phyloP scores from a whole-genome alignment of 1,140 invertebrate genomes.

The Brachionus calyciflorus region DNA sequence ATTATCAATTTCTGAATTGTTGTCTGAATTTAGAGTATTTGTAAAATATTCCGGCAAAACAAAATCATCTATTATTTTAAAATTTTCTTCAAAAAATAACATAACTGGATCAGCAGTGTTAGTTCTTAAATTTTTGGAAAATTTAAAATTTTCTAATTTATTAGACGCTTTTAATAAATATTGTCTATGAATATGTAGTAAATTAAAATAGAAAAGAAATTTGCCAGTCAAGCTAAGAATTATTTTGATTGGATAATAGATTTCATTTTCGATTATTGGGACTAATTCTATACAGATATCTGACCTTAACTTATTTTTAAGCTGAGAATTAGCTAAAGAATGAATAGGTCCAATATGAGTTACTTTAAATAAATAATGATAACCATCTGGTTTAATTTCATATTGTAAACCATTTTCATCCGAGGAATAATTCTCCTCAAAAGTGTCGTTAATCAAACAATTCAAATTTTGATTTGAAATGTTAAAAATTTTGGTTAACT shows the following conservation, averaged over 20 bases:
- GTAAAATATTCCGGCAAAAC: neutral
- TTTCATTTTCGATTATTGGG: neutral
- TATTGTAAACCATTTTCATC: neutral
- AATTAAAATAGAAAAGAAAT: conserved; percentile 2
- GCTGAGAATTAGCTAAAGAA: conserved; percentile 27
- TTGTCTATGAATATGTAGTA: neutral
- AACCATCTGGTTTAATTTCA: neutral
- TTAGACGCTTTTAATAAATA: neutral
- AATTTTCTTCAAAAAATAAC: neutral
- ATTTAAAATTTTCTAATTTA: neutral
- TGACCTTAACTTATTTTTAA: conserved; percentile 19
- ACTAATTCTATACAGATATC: neutral
- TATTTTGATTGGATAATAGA: neutral
- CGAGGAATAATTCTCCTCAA: too few relatives aligned
- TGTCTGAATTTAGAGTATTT: neutral
- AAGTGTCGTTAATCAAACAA: neutral
- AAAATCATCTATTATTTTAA: conserved; percentile 2
- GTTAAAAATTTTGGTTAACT: neutral
- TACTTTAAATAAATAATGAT: neutral
- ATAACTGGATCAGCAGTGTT: neutral
- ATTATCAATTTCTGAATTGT: neutral
- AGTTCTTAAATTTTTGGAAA: neutral
- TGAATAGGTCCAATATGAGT: neutral
- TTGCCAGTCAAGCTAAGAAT: neutral
- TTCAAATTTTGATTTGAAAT: neutral